Conservation (phyloP, 2,797 vertebrate genomes). For the Mallotus villosus region DNA sequence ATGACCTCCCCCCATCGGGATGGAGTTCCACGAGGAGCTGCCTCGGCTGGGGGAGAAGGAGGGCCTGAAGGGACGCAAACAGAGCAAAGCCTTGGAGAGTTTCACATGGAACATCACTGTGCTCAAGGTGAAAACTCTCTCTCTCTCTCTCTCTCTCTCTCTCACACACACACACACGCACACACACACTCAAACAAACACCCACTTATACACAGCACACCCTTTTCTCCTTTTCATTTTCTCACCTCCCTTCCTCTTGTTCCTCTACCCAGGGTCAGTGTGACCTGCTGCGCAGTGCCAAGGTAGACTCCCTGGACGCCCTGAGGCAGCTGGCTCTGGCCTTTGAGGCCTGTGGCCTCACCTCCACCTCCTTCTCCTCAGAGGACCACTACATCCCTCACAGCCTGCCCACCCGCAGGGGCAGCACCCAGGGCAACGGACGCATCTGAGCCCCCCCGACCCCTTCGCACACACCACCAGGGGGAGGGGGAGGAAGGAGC, state of each 20-base stretch:
- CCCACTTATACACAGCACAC: background rate
- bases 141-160: slow-evolving; percentile 8
- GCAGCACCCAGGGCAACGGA: slow-evolving; percentile 78
- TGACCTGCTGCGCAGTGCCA: slow-evolving; percentile 90
- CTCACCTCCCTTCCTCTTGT: background rate
- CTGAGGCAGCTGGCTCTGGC: slow-evolving; percentile 94
- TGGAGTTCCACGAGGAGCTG: slow-evolving; percentile 94
- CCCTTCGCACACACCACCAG: background rate
- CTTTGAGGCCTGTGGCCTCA: slow-evolving; percentile 87
- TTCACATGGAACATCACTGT: slow-evolving; percentile 82
- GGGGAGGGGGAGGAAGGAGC: background rate
- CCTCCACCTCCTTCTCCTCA: slow-evolving; percentile 64
- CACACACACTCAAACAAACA: background rate
- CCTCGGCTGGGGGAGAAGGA: slow-evolving; percentile 89
- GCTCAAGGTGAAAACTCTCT: slow-evolving; percentile 59
- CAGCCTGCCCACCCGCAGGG: slow-evolving; percentile 52
- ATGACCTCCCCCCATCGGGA: slow-evolving; percentile 66
- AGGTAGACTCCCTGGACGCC: slow-evolving; percentile 88
- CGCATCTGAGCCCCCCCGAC: slow-evolving; percentile 66
- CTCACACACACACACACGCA: background rate
- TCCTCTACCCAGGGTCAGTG: slow-evolving; percentile 85
- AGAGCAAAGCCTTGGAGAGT: slow-evolving; percentile 75
- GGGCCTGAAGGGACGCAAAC: slow-evolving; percentile 84
- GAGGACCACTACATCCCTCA: slow-evolving; percentile 73
- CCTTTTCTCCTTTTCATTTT: background rate